Conservation (phyloP, 2,888 invertebrate genomes). For the Xanthorhoe designata region DNA sequence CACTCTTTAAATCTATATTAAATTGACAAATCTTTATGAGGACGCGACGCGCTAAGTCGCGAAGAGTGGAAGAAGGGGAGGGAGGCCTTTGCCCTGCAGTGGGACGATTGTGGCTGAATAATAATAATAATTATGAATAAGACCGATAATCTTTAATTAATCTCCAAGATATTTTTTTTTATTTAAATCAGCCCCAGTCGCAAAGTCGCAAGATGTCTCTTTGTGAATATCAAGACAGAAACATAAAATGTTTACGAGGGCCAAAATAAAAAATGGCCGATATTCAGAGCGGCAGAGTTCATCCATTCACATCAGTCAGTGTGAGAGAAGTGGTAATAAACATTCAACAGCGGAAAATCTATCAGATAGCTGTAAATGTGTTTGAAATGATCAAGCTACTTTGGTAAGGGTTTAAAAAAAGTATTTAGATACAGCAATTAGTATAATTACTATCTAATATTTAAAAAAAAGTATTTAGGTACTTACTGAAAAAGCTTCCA, state of each 20-base stretch:
- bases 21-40: no score
- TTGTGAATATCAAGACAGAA: neutral
- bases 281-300: conserved; percentile 63
- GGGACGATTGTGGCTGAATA: no score
- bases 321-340: conserved; percentile 57
- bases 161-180: no score
- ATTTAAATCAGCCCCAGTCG: neutral
- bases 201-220: conserved; percentile 14
- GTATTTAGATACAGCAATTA: neutral
- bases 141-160: no score
- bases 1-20: no score
- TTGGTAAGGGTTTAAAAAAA: neutral
- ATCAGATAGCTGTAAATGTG: conserved; percentile 24
- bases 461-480: no score
- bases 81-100: no score
- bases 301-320: conserved; percentile 46
- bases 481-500: no score
- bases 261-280: conserved; percentile 68
- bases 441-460: no score
- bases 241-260: conserved; percentile 68
- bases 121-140: no score
- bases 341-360: conserved; percentile 45
- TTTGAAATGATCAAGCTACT: conserved; percentile 6
- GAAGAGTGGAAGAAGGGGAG: no score
- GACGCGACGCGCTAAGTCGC: no score